phyloP scores from a whole-genome alignment of 2,888 invertebrate genomes.

The Caenorhabditis macrosperma region DNA sequence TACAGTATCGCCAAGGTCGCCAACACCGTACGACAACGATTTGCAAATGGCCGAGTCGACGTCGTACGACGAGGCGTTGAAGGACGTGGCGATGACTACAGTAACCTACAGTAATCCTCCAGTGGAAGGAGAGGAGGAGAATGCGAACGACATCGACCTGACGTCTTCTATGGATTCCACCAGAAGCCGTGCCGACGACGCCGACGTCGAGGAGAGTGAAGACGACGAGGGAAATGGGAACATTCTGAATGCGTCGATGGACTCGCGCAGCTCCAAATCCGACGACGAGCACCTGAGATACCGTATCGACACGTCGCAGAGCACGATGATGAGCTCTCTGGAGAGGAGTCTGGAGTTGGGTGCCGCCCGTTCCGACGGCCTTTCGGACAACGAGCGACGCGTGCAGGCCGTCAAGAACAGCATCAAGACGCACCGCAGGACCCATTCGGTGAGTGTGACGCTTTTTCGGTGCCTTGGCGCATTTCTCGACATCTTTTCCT shows the following conservation, averaged over 20 bases:
- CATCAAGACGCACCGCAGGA: slow-evolving; percentile 75
- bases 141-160: slow-evolving; percentile 57
- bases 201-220: slow-evolving; percentile 48
- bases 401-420: slow-evolving; percentile 72
- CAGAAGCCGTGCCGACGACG: slow-evolving; percentile 42
- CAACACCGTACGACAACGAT: slow-evolving; percentile 62
- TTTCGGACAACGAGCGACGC: slow-evolving; percentile 77
- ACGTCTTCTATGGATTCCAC: slow-evolving; percentile 67
- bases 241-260: slow-evolving; percentile 51
- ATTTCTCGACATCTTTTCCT: slow-evolving; percentile 8
- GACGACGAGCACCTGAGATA: slow-evolving; percentile 29
- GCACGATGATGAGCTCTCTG: slow-evolving; percentile 74
- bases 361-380: slow-evolving; percentile 76
- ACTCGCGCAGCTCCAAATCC: slow-evolving; percentile 38
- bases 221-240: slow-evolving; percentile 48
- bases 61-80: slow-evolving; percentile 69
- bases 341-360: slow-evolving; percentile 76
- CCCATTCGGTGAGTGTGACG: slow-evolving; percentile 37
- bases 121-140: slow-evolving; percentile 49
- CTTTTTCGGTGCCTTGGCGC: slow-evolving; percentile 7
- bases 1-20: slow-evolving; percentile 24
- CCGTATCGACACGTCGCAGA: slow-evolving; percentile 53
- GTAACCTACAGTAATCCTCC: slow-evolving; percentile 17
- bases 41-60: slow-evolving; percentile 54
- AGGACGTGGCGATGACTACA: slow-evolving; percentile 40